Evolutionary conservation across 2,888 invertebrate genomes (phyloP).

Genomic region (Odontocolon sp.): DNA sequence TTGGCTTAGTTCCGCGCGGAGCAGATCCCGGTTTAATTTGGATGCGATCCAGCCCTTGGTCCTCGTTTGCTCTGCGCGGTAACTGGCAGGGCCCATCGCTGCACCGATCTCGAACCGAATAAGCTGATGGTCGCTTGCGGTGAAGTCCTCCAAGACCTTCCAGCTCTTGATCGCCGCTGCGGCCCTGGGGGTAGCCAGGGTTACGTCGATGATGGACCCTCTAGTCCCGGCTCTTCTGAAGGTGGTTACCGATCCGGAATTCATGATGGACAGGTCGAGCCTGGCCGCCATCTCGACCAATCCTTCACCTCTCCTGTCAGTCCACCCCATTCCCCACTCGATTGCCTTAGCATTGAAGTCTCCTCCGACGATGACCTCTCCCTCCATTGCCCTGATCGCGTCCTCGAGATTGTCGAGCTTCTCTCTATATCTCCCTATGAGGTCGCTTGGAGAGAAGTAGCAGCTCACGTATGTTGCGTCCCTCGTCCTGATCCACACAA

Average conservation of each 20-base stretch:
- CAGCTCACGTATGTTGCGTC: constrained; percentile 26
- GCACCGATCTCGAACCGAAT: not conserved
- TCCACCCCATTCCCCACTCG: constrained; percentile 54
- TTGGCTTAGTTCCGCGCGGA: not conserved
- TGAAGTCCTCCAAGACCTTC: constrained; percentile 3
- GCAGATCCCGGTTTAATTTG: constrained; percentile 13
- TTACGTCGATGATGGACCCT: no score
- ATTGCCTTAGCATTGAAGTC: constrained; percentile 59
- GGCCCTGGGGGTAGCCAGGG: no score
- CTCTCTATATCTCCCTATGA: constrained; percentile 33
- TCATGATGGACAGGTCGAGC: constrained; percentile 48
- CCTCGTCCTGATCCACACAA: constrained; percentile 38
- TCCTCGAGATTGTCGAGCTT: constrained; percentile 47
- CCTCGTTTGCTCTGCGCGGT: no score
- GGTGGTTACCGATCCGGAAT: constrained; percentile 37
- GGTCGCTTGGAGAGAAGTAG: constrained; percentile 41
- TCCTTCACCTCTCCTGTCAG: constrained; percentile 47
- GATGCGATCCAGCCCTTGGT: constrained; percentile 15
- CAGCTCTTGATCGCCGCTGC: not conserved
- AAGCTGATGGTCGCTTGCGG: constrained; percentile 10
- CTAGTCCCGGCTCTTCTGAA: constrained; percentile 33
- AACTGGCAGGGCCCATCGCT: no score
- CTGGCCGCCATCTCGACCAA: constrained; percentile 59
- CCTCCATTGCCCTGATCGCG: constrained; percentile 4
- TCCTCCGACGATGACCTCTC: constrained; percentile 39